Evolutionary conservation across 1,140 invertebrate genomes (phyloP), one percentile per base, ranked within the genome.

Genomic region (Leptonema lineaticorne): DNA sequence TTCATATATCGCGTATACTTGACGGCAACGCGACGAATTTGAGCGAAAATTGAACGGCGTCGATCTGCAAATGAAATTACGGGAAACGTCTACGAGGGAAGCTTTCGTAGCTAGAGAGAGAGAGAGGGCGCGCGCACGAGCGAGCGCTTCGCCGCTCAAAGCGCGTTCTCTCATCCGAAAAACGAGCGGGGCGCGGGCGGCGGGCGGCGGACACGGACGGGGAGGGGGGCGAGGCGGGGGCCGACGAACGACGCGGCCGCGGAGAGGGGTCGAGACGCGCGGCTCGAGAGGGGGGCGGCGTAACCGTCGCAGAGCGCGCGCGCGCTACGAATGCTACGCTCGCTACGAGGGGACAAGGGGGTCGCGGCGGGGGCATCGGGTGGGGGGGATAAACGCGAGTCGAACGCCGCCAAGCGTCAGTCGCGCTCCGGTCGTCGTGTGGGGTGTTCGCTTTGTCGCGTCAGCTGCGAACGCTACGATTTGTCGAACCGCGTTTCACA

Each of bases 341-440:
- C 5, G 45, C 45, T 33, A 5, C 30, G 37, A 41, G 2, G 37
- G 37, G 37, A 16, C 37, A 16, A 5, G 30, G 30, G 9, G 37
- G 37, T 14, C 11, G 37, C 11, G 37, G 37, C 11, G 9, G 9
- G 9, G 37, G 37, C 2, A 14, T 11, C 37, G 16, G 37, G 16
- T 9, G 2, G 30, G 30, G 16, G 9, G 37, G 37, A 16, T 11
- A 41, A 33, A 20, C 48, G 22, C 24, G 48, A 53, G 16, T 11
- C 16, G 48, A 11, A 26, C 59, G 59, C 9, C 33, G 29, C 9
- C 6, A 1, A 41, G 3, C 22, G 33, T 2, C 59, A 62, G 59
- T 62, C 59, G 24, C 26, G 18, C 33, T 37, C 33, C 59, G 29
- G 20, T 22, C 14, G 37, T 22, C 59, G 59, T 24, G 59, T 20